These are phyloP conservation scores for Caenorhabditis afra DNA, from an alignment of 2,888 invertebrate genomes.

Conservation along the genomic window DNA sequence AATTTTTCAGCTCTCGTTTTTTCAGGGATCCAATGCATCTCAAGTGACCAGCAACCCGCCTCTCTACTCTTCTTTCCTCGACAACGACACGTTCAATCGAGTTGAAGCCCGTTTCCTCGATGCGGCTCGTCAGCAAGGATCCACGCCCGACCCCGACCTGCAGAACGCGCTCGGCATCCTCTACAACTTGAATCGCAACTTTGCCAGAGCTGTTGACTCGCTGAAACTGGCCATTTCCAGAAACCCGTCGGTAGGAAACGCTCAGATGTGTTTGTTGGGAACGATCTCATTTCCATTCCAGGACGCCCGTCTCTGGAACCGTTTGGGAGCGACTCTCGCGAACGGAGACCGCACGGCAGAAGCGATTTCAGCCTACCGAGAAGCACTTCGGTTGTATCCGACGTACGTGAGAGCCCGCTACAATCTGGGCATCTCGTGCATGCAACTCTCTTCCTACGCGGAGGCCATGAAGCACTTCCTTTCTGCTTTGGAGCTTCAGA, in stretches of 20 bases:
- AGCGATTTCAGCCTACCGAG: constrained; percentile 94
- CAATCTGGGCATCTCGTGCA: constrained; percentile 97
- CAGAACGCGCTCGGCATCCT: constrained; percentile 88
- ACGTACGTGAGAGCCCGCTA: constrained; percentile 97
- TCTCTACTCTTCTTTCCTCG: constrained; percentile 65
- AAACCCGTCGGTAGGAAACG: constrained; percentile 80
- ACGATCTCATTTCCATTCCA: too few species aligned
- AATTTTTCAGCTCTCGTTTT: too few species aligned
- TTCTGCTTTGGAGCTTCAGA: constrained; percentile 93
- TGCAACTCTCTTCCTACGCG: constrained; percentile 91
- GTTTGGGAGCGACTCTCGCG: constrained; percentile 95
- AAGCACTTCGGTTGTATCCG: constrained; percentile 85
- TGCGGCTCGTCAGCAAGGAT: constrained; percentile 65
- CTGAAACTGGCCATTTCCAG: constrained; percentile 92
- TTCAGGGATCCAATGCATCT: constrained; percentile 24
- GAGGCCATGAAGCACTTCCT: constrained; percentile 96
- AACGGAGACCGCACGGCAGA: constrained; percentile 95
- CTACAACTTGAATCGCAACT: constrained; percentile 94
- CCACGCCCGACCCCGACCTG: constrained; percentile 73
- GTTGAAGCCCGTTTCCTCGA: constrained; percentile 77
- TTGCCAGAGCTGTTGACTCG: constrained; percentile 96
- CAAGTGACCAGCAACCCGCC: constrained; percentile 30
- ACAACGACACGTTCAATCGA: constrained; percentile 60
- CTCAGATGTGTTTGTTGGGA: too few species aligned
- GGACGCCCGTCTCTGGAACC: constrained; percentile 96